A percentile compares a stretch with the other conserved stretches of the same genome.
phyloP scores from a whole-genome alignment of 2,888 invertebrate species.

The Endomychus coccineus region DNA sequence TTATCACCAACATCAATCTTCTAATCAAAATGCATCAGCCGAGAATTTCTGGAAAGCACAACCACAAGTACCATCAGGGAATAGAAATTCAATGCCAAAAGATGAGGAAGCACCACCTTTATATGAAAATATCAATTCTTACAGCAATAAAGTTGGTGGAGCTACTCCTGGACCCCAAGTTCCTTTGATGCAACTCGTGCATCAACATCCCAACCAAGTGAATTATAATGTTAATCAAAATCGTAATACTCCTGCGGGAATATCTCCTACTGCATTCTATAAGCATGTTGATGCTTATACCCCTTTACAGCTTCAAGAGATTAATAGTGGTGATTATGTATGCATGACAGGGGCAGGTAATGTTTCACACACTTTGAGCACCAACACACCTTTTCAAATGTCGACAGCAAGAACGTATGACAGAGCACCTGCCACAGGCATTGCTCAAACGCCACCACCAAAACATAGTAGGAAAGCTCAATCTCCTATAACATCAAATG shows the following conservation, averaged over 20 bases:
- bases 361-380: slow-evolving; percentile 46
- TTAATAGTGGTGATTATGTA: slow-evolving; percentile 74
- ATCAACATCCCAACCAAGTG: slow-evolving; percentile 18
- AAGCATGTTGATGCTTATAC: slow-evolving; percentile 24
- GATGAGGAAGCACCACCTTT: slow-evolving; percentile 50
- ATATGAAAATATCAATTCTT: slow-evolving; percentile 41
- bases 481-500: slow-evolving; percentile 21
- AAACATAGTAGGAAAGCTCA: slow-evolving; percentile 40
- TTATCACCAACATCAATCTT: slow-evolving; percentile 39
- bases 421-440: slow-evolving; percentile 42
- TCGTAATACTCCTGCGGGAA: slow-evolving; percentile 36
- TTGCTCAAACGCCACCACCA: slow-evolving; percentile 45
- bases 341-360: slow-evolving; percentile 73
- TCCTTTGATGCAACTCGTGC: too few species aligned
- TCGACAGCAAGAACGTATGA: slow-evolving; percentile 41
- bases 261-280: slow-evolving; percentile 21
- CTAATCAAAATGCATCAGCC: slow-evolving; percentile 41
- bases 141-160: slow-evolving; percentile 31
- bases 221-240: slow-evolving; percentile 18
- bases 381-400: slow-evolving; percentile 43
- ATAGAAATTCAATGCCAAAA: slow-evolving; percentile 39
- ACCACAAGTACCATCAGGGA: slow-evolving; percentile 67
- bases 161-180: slow-evolving; percentile 43
- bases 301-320: slow-evolving; percentile 54
- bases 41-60: slow-evolving; percentile 66